Conservation (phyloP, 2,113 vertebrate species). For the Micronycteris hirsuta region DNA sequence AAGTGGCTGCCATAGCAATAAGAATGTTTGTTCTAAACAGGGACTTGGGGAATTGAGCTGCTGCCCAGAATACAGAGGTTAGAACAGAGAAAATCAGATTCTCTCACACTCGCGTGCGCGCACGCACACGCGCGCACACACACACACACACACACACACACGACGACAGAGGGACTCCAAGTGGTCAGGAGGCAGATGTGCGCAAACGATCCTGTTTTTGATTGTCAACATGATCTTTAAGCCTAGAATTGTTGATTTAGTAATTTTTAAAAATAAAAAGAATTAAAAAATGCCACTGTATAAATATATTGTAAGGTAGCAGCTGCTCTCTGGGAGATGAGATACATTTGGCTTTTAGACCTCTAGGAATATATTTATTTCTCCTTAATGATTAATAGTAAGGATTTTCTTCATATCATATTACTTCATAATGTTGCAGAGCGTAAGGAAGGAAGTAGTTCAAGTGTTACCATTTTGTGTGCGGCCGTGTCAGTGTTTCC, state of each 20-base stretch:
- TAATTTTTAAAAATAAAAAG: background rate
- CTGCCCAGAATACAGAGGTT: background rate
- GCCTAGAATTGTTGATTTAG: background rate
- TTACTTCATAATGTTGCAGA: background rate
- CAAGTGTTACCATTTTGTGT: background rate
- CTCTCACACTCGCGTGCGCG: no score
- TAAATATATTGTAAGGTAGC: background rate
- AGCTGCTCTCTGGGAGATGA: background rate
- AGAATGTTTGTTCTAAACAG: constrained; percentile 26
- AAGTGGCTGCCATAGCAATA: background rate
- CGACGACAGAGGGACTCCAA: background rate
- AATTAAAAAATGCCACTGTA: background rate
- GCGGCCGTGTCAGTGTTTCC: background rate
- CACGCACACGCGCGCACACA: fast-evolving
- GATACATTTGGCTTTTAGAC: background rate
- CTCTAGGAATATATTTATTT: background rate
- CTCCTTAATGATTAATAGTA: background rate
- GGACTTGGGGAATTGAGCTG: constrained; percentile 6
- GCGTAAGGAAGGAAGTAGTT: background rate
- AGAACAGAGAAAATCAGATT: background rate
- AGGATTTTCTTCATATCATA: background rate
- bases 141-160: no score
- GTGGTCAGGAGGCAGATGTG: background rate
- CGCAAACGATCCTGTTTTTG: background rate
- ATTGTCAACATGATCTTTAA: background rate